Base-by-base conservation (phyloP, 2,113 vertebrate genomes). In the Pseudopodoces humilis region DNA sequence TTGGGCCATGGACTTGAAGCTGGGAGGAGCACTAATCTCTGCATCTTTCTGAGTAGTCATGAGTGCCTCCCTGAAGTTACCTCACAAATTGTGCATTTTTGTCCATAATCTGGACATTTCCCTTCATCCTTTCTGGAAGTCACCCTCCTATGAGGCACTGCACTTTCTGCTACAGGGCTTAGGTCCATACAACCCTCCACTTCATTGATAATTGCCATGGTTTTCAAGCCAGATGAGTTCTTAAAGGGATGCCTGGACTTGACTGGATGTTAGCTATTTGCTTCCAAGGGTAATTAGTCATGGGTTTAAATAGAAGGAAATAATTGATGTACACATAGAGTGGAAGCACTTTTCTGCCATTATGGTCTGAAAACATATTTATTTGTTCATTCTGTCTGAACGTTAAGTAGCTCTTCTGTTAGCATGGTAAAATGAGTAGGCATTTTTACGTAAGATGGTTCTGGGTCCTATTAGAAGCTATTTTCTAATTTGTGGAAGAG, bases 281-380 rank as follows among this genome's bases (percentile, higher is more conserved):
- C 64, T 96, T 96, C 95, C 88, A 90, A 95, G 92, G 31, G 44
- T 94, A 94, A 93, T 96, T 94, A 96, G 85, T 83, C 79, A 90
- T 75, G 88, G 71, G 60, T 95, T 94, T 93, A 96, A 95, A 95
- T 27, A 95, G 92, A 78, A 75, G 68, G 85, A 83, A 92, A 86
- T 96, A 93, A 95, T 94, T 94, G 84, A 94, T 88, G 75, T 88
- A 74, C 82, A 83, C 64, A 83, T 17, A 46, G 71, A 90, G 69
- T 92, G 60, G 90, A 90, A 88, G 71, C 79, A 86, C 79, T 96
- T 93, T 75, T 92, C 72, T 96, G 64, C 82, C 88, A 90, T 86
- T 91, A 83, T 27, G n/a, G 88, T 81, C 85, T 94, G 83, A 83
- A 95, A 86, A 90, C 44, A 10, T 86, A 70, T 80, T 93, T 94